Conservation (phyloP, 2,113 vertebrate genomes). For the Ceuthmochares aereus region DNA sequence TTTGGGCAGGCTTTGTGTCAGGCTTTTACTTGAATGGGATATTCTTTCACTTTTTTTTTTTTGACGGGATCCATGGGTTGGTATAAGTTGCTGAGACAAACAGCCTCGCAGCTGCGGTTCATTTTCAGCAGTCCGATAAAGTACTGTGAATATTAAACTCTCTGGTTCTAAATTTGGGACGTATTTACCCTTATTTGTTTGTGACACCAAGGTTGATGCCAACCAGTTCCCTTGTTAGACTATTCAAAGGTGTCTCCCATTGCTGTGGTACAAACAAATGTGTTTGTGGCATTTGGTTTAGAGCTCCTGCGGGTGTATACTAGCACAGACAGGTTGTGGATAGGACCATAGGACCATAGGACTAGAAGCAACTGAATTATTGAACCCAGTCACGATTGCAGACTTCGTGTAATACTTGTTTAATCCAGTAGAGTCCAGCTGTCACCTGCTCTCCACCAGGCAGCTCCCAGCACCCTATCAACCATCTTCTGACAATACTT, state of each 20-base stretch:
- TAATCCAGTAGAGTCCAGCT: neutral
- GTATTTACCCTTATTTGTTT: neutral
- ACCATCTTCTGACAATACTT: neutral
- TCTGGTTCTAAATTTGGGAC: neutral
- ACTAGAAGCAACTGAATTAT: neutral
- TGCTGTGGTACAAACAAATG: neutral
- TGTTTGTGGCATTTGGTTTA: neutral
- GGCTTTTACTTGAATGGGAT: neutral
- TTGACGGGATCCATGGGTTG: neutral
- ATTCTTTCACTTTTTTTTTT: neutral
- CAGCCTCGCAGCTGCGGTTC: neutral
- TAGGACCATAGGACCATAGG: neutral
- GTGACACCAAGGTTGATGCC: neutral
- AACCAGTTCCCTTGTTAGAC: neutral
- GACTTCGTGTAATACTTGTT: neutral
- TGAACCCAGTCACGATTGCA: neutral
- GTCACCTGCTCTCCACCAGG: neutral
- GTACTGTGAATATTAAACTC: neutral
- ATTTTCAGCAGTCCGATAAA: neutral
- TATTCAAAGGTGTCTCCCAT: neutral
- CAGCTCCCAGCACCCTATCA: neutral
- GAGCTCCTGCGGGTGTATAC: neutral
- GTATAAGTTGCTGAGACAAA: neutral
- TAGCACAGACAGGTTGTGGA: fast-evolving
- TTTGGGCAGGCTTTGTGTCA: neutral